Evolutionary conservation across 1,140 invertebrate genomes (phyloP), one percentile per base, ranked within the genome.

Genomic region (Ceratitis capitata): DNA sequence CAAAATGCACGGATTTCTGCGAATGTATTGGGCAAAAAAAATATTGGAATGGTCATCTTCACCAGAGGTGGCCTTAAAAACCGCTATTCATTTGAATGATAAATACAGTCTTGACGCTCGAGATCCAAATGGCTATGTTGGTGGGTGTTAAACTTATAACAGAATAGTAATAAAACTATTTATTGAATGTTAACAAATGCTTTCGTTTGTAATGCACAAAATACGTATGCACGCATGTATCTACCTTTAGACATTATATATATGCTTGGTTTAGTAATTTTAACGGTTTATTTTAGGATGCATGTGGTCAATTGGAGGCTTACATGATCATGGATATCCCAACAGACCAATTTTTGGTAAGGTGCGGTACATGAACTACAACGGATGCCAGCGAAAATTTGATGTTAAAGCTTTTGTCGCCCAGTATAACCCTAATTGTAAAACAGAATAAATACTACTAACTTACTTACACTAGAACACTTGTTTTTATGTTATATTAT

Each of bases 11-110:
- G 97, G 97, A 2, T 98, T 97, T 90, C 92, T 98, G 74, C 92
- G 97, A 83, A 98, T 98, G 97, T 98, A 98, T 92, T 98, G 97
- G 97, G 97, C 97, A 12, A 98, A 98, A 91, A 98, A 98, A 92
- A 97, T 98, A 85, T 92, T 98, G 12, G 97, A 98, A 91, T 98
- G 97, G 97, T 96, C 95, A 0, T 88, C 93, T 39, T 94, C 93
- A 23, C 97, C 97, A 0, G 96, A 97, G 89, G 94, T 95, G 86
- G 97, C 97, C 0, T 92, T 98, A 3, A 93, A 95, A 88, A 94
- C 94, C 89, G 93, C 96, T 0, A 96, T 97, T 87, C 96, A 96
- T 89, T 92, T 98, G 19, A 98, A 98, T 93, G 97, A 98, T 91
- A 95, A 95, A 89, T 98, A 96, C 88, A 96, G 95, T 87, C 93